phyloP scores from a whole-genome alignment of 2,113 vertebrate genomes.

The Zosterops japonicus region DNA sequence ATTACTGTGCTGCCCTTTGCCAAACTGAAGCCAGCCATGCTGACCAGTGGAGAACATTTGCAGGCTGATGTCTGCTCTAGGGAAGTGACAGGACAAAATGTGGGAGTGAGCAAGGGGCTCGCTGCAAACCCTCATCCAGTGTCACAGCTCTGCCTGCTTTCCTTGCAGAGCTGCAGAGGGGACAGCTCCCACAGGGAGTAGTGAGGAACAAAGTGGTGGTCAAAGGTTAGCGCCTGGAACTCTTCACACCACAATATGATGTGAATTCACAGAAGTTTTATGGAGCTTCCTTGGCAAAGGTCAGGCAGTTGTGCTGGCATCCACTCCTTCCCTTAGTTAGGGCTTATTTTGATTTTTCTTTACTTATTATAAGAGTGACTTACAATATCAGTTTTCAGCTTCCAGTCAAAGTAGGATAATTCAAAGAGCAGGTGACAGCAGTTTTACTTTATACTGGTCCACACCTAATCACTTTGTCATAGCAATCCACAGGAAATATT shows the following conservation, averaged over 20 bases:
- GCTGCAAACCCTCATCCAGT: neutral
- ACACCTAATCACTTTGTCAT: neutral
- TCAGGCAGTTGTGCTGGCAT: neutral
- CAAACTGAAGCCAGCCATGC: neutral
- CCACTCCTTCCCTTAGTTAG: neutral
- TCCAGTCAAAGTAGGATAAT: neutral
- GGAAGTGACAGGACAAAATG: neutral
- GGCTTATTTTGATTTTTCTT: neutral
- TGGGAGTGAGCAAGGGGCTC: fast-evolving
- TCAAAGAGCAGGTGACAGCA: neutral
- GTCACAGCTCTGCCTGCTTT: neutral
- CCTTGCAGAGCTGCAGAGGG: neutral
- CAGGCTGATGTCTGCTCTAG: neutral
- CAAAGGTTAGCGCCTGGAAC: neutral
- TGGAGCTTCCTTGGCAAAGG: neutral
- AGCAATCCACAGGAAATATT: neutral
- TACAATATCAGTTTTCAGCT: neutral
- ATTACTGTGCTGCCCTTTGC: neutral
- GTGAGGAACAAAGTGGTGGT: neutral
- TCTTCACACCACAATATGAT: neutral
- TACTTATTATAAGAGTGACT: neutral
- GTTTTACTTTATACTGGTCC: neutral
- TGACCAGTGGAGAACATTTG: neutral
- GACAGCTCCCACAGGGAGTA: fast-evolving
- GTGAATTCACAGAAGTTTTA: neutral